These are phyloP conservation scores for Laticauda laticaudata DNA, from an alignment of 2,113 vertebrate species.

Conservation along the genomic window DNA sequence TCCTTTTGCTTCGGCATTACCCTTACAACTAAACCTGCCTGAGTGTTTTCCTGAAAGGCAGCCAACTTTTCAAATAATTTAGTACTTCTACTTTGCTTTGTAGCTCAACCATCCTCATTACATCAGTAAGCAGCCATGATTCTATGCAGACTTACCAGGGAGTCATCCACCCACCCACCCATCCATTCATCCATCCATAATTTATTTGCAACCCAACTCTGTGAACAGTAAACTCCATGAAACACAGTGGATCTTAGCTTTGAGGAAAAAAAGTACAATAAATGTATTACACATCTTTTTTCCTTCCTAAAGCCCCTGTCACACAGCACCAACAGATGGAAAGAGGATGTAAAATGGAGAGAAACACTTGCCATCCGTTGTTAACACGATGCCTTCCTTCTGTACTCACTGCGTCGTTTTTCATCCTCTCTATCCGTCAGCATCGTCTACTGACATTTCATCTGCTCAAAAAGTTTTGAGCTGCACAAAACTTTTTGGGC, in stretches of 20 bases:
- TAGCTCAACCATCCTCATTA: neutral
- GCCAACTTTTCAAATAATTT: constrained; percentile 44
- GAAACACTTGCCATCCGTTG: too few species aligned
- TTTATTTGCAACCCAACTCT: neutral
- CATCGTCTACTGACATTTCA: too few species aligned
- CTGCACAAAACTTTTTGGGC: too few species aligned
- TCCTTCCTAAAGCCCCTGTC: neutral
- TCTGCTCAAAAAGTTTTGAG: too few species aligned
- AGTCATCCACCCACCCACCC: neutral
- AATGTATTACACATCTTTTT: neutral
- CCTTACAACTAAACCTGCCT: constrained; percentile 40
- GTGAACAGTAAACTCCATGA: neutral
- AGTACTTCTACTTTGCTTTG: neutral
- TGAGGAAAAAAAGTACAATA: neutral
- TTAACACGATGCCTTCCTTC: too few species aligned
- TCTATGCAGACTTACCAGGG: neutral
- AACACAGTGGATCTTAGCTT: neutral
- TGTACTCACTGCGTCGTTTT: too few species aligned
- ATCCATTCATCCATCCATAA: neutral
- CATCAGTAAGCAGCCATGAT: neutral
- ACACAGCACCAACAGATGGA: too few species aligned
- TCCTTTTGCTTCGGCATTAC: constrained; percentile 32
- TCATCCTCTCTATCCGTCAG: too few species aligned
- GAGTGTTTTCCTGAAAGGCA: constrained; percentile 43
- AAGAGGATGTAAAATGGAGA: too few species aligned